Conservation (phyloP, 2,888 invertebrate species). For the Cataglyphis livida region DNA sequence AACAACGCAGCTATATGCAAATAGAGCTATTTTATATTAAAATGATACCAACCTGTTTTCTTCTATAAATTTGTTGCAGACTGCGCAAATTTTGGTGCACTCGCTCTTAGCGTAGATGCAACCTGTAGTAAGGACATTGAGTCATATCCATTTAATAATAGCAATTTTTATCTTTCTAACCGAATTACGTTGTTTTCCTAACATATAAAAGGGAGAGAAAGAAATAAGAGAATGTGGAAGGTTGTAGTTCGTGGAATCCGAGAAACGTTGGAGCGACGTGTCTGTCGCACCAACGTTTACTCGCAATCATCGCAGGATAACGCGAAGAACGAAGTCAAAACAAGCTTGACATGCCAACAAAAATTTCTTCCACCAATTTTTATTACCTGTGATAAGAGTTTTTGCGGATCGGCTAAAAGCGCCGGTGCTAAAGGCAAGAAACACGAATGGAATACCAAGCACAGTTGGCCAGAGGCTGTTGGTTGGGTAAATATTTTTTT, state of each 20-base stretch:
- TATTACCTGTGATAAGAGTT: conserved; percentile 69
- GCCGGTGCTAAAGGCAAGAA: conserved; percentile 75
- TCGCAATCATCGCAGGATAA: conserved; percentile 78
- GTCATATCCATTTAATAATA: background rate
- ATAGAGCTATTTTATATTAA: background rate
- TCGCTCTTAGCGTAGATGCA: background rate
- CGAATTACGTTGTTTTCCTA: background rate
- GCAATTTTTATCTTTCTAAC: background rate
- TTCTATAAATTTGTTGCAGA: background rate
- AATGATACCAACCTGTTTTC: background rate
- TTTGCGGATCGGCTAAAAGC: conserved; percentile 72
- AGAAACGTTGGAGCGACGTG: conserved; percentile 79
- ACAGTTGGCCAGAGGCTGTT: conserved; percentile 81
- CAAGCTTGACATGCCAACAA: conserved; percentile 67
- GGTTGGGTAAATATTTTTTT: conserved; percentile 78
- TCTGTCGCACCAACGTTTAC: conserved; percentile 81
- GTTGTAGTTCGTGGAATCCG: conserved; percentile 82
- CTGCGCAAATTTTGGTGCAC: background rate
- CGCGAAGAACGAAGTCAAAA: conserved; percentile 73
- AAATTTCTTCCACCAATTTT: conserved; percentile 74
- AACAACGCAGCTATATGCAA: background rate
- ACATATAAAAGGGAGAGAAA: conserved; percentile 1
- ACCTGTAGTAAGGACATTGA: background rate
- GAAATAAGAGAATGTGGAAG: conserved; percentile 79
- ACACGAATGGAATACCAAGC: conserved; percentile 78